Base-by-base conservation (phyloP, 2,888 invertebrate species). In the Hanleya hanleyi region DNA sequence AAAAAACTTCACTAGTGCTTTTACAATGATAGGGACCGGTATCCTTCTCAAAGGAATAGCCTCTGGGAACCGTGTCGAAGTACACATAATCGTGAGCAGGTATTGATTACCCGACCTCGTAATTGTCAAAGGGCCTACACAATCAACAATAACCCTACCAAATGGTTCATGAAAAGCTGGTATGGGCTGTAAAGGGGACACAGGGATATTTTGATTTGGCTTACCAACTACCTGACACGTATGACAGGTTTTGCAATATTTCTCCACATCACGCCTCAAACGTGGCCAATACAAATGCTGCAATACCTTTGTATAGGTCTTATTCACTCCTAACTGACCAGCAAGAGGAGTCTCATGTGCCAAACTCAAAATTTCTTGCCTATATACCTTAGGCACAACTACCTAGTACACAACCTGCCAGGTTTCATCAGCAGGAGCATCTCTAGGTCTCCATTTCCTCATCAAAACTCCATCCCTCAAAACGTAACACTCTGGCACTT, bases 261-360 rank as follows among this genome's bases (percentile, higher is more conserved):
- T 12, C n/a, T n/a, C 6, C 1, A 76, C 73, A 47, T 74, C 74
- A 33, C 62, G 7, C 18, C 22, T 64, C 29, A 78, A 29, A 2
- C 41, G 37, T n/a, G 70, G 29, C 74, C 77, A 76, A 50, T 47
- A 79, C 29, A 76, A 79, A 71, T 78, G 73, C 5, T 35, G 15
- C 15, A 64, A 7, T 29, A 73, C 32, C 7, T 38, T 50, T 6
- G 70, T 57, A 64, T 62, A 49, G 7, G 76, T 76, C 49, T 76
- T 76, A 22, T 64, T 75, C 15, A 76, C 36, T 5, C 77, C 78
- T 7, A 76, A 50, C 41, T 78, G 77, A 49, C 71, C 70, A 50
- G 64, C 65, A 36, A 76, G 41, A 3, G 71, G 73, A 29, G 51
- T 62, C n/a, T 73, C 75, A 68, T 76, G 77, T 26, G 73, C 75